Evolutionary conservation across 2,888 invertebrate species (phyloP).

Genomic region (Agrochola lychnidis): DNA sequence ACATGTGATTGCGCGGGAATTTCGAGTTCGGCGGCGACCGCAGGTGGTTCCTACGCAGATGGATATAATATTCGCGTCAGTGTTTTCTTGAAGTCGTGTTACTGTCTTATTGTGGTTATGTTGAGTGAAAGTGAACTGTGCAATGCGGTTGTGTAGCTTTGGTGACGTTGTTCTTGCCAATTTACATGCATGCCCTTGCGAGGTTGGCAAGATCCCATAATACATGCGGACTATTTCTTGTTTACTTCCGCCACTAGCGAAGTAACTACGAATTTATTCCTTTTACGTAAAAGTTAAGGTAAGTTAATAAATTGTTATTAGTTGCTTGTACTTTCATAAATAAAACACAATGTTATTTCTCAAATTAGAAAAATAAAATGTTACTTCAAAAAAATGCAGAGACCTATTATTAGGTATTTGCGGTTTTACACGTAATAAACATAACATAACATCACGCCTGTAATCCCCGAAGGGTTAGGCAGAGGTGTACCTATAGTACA

Average conservation of each 20-base stretch:
- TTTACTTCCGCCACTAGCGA: slow-evolving; percentile 74
- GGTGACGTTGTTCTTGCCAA: slow-evolving; percentile 77
- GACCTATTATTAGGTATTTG: not conserved
- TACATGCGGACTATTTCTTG: slow-evolving; percentile 76
- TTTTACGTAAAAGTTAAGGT: slow-evolving; percentile 49
- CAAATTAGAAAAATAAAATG: not conserved
- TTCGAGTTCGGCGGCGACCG: slow-evolving; percentile 69
- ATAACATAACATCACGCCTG: too few species aligned
- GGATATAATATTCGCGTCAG: slow-evolving; percentile 50
- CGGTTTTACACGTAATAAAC: not conserved
- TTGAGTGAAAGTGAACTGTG: slow-evolving; percentile 84
- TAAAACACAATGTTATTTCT: not conserved
- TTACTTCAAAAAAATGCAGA: not conserved
- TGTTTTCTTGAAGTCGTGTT: slow-evolving; percentile 60
- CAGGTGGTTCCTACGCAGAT: slow-evolving; percentile 29
- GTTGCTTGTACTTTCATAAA: not conserved
- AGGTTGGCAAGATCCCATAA: slow-evolving; percentile 83
- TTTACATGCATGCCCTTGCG: slow-evolving; percentile 76
- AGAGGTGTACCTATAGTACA: too few species aligned
- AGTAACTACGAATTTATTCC: slow-evolving; percentile 50
- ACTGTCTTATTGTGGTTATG: slow-evolving; percentile 58
- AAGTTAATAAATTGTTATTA: slow-evolving; percentile 28
- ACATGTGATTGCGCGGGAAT: slow-evolving; percentile 84
- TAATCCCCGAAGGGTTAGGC: too few species aligned
- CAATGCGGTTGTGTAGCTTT: slow-evolving; percentile 76